Percentiles rank a stretch among this genome's conserved stretches.
phyloP scores from a whole-genome alignment of 1,140 invertebrate genomes.

The Epicauta chinensis region DNA sequence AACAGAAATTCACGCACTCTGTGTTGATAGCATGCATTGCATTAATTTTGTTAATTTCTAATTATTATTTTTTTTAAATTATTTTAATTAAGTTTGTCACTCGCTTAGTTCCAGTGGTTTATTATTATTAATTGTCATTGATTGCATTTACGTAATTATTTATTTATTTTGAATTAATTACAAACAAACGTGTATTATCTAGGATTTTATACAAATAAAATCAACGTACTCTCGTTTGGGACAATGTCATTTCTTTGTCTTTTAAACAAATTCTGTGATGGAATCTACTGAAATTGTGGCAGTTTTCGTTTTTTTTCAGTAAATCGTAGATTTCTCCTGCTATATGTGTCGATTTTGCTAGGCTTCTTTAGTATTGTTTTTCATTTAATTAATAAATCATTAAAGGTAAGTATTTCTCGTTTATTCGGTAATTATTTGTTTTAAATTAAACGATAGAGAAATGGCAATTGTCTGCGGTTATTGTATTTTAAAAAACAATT shows the following conservation, averaged over 20 bases:
- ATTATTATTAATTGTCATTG: conserved; percentile 37
- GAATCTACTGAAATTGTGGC: no score
- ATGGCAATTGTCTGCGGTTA: conserved; percentile 14
- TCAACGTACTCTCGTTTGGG: no score
- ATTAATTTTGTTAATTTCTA: conserved; percentile 18
- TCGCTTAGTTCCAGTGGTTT: conserved; percentile 42
- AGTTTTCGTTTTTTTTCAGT: conserved; percentile 8
- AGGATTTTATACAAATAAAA: no score
- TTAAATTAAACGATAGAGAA: conserved; percentile 5
- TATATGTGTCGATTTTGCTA: conserved; percentile 24
- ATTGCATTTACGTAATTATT: conserved; percentile 4
- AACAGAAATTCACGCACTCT: conserved; percentile 33
- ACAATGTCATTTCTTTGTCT: conserved; percentile 19
- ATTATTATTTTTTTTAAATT: no score
- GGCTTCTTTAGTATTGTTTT: conserved; percentile 15
- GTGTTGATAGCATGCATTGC: conserved; percentile 40
- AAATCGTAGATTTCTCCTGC: conserved; percentile 17
- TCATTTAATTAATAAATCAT: background rate
- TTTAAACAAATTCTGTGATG: background rate
- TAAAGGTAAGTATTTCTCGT: conserved; percentile 23
- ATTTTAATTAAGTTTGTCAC: conserved; percentile 31
- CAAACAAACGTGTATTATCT: no score
- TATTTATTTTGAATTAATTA: conserved; percentile 1
- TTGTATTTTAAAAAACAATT: conserved; percentile 4
- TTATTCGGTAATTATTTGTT: conserved; percentile 6